Evolutionary conservation across 2,888 invertebrate species (phyloP).

Genomic region (Oligia latruncula): DNA sequence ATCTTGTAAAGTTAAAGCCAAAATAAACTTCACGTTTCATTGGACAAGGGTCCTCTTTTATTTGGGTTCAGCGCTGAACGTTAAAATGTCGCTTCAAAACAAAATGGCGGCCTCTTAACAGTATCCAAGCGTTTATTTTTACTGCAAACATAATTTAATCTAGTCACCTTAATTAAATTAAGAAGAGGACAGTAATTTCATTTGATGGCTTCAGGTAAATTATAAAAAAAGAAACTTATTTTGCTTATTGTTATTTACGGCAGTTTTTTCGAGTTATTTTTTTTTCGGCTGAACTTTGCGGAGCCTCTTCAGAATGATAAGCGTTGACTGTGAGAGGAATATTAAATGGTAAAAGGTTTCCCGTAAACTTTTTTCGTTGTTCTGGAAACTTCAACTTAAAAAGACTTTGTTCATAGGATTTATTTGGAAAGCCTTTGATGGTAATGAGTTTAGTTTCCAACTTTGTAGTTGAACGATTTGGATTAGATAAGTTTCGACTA

Average conservation of each 20-base stretch:
- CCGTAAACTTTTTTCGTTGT: not conserved
- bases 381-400: not conserved
- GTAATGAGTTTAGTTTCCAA: not conserved
- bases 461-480: not conserved
- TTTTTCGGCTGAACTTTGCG: not conserved
- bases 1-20: not conserved
- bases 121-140: slow-evolving; percentile 11
- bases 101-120: slow-evolving; percentile 35
- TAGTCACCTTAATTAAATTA: slow-evolving; percentile 42
- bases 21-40: slow-evolving; percentile 41
- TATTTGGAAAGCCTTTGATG: not conserved
- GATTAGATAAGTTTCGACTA: not conserved
- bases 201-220: slow-evolving; percentile 34
- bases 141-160: slow-evolving; percentile 36
- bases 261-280: not conserved
- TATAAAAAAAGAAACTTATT: slow-evolving; percentile 10
- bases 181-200: slow-evolving; percentile 28
- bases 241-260: slow-evolving; percentile 19
- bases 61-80: not conserved
- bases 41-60: slow-evolving; percentile 10
- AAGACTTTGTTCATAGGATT: not conserved
- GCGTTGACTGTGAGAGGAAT: slow-evolving; percentile 7
- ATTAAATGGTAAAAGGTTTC: not conserved
- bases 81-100: slow-evolving; percentile 11
- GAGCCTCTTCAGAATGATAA: slow-evolving; percentile 1